These are phyloP conservation scores for Ateles fusciceps DNA, from an alignment of 2,797 vertebrate species.

Conservation along the genomic window DNA sequence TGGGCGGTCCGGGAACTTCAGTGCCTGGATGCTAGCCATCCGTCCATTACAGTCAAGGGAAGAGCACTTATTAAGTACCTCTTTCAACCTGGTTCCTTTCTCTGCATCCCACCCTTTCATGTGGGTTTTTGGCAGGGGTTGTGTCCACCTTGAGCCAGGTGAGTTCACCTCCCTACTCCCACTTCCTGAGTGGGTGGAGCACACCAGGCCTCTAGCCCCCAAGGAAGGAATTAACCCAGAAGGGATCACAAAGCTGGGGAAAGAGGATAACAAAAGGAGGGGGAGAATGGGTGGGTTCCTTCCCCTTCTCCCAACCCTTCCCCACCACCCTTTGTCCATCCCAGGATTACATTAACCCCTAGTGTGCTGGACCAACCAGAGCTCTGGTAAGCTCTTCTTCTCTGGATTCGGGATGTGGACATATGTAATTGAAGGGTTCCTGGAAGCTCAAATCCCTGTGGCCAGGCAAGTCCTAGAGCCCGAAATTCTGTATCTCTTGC, in stretches of 20 bases:
- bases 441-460: neutral
- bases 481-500: neutral
- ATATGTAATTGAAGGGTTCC: neutral
- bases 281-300: neutral
- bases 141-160: neutral
- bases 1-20: neutral
- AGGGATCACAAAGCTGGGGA: neutral
- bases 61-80: neutral
- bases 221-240: conserved; percentile 2
- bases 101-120: neutral
- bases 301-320: conserved; percentile 28
- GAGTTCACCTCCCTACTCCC: neutral
- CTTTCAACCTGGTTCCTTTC: neutral
- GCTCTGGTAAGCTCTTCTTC: neutral
- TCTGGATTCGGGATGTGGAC: neutral
- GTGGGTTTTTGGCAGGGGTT: neutral
- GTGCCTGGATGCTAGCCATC: neutral
- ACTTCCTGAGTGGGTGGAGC: neutral
- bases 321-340: neutral
- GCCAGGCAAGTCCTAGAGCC: neutral
- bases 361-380: neutral
- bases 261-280: conserved; percentile 34
- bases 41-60: neutral
- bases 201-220: neutral
- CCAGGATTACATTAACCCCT: conserved; percentile 50